Conservation (phyloP, 2,797 vertebrate genomes). For the Netta rufina region DNA sequence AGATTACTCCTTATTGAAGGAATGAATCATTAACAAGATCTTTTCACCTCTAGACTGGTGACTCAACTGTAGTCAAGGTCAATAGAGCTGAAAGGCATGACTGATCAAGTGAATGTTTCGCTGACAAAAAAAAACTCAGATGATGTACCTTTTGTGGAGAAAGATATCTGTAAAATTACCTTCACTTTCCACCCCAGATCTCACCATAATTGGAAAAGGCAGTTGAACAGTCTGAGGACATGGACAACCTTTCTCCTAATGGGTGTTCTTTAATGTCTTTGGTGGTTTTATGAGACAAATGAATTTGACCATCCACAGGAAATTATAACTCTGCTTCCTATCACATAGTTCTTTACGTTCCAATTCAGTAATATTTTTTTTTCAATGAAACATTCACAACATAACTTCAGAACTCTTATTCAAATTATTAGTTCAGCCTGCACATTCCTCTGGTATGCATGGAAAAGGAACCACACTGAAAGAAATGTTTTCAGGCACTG, state of each 20-base stretch:
- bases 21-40: neutral
- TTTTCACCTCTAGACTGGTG: constrained; percentile 4
- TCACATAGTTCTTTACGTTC: rapidly evolving
- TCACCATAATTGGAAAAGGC: neutral
- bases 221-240: neutral
- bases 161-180: neutral
- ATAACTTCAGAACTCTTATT: neutral
- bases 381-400: neutral
- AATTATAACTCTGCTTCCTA: neutral
- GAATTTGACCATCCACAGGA: neutral
- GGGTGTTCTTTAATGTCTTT: neutral
- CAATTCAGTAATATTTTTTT: neutral
- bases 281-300: neutral
- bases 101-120: neutral
- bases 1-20: constrained; percentile 2
- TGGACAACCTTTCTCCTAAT: neutral
- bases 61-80: neutral
- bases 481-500: neutral
- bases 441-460: neutral
- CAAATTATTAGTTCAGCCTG: neutral
- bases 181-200: neutral
- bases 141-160: neutral
- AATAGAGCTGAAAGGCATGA: neutral
- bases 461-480: rapidly evolving
- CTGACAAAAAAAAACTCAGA: neutral